Percentiles rank a stretch among this genome's conserved stretches.
Conservation (phyloP, 2,797 vertebrate species). For the Acanthornis magna region DNA sequence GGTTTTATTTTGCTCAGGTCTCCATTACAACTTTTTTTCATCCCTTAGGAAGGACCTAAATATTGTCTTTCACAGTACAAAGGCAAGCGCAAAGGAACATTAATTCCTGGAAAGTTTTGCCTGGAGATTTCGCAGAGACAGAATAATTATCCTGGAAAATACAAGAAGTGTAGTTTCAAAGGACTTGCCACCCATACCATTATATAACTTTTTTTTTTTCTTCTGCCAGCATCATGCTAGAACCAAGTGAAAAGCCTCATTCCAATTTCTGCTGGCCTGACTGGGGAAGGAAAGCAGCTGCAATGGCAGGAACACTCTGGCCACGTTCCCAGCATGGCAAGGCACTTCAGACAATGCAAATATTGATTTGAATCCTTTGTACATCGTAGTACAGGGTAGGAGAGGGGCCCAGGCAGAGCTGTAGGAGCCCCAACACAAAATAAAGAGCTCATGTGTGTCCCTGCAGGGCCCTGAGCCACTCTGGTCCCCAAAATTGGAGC, state of each 20-base stretch:
- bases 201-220: background rate
- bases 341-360: background rate
- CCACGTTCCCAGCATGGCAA: fast-evolving
- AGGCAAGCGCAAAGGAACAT: background rate
- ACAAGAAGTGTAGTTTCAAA: background rate
- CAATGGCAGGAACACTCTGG: background rate
- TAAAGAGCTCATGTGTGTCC: background rate
- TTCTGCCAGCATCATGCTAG: background rate
- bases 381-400: background rate
- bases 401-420: background rate
- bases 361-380: background rate
- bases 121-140: background rate
- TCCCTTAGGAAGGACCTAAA: slow-evolving; percentile 37
- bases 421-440: background rate
- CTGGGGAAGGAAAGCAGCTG: background rate
- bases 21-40: slow-evolving; percentile 10
- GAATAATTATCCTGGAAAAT: slow-evolving; percentile 13
- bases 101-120: slow-evolving; percentile 42
- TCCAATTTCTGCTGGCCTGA: background rate
- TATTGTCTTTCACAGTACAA: slow-evolving; percentile 29
- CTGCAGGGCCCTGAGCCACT: background rate
- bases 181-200: background rate
- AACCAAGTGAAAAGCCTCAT: background rate
- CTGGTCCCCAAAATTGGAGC: background rate
- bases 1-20: slow-evolving; percentile 38